Percentiles rank a stretch among this genome's conserved stretches.
phyloP scores from a whole-genome alignment of 2,797 vertebrate genomes.

The Gallirallus australis region DNA sequence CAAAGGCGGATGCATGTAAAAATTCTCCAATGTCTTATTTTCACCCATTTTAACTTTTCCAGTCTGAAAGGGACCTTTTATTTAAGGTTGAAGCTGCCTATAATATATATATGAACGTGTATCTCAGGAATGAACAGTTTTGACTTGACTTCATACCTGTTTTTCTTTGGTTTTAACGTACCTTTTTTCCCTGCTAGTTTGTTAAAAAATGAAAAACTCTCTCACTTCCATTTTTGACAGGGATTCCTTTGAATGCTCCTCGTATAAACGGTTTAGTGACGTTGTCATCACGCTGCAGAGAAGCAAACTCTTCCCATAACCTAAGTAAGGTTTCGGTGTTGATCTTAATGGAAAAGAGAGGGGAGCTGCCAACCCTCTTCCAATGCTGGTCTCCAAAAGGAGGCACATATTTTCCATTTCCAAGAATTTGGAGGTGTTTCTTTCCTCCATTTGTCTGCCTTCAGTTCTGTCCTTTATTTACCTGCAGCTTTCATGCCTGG shows the following conservation, averaged over 20 bases:
- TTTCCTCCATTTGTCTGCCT: neutral
- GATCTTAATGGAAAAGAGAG: neutral
- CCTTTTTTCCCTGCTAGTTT: neutral
- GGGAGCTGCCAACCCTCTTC: neutral
- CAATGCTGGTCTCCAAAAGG: neutral
- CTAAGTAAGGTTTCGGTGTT: neutral
- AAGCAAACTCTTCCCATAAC: neutral
- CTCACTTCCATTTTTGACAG: neutral
- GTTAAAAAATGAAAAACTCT: neutral
- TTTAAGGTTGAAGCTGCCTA: neutral
- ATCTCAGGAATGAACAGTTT: neutral
- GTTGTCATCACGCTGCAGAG: neutral
- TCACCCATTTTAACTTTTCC: neutral
- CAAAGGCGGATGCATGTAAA: neutral
- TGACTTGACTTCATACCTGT: neutral
- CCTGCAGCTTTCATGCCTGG: neutral
- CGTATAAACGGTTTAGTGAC: neutral
- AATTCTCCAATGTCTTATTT: neutral
- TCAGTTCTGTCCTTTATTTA: neutral
- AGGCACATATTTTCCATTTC: neutral
- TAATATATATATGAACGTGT: neutral
- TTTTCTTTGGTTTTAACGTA: neutral
- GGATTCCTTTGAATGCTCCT: neutral
- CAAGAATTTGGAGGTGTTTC: neutral
- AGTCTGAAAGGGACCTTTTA: neutral